phyloP scores from a whole-genome alignment of 2,888 invertebrate species.

The Punctoribates punctum region DNA sequence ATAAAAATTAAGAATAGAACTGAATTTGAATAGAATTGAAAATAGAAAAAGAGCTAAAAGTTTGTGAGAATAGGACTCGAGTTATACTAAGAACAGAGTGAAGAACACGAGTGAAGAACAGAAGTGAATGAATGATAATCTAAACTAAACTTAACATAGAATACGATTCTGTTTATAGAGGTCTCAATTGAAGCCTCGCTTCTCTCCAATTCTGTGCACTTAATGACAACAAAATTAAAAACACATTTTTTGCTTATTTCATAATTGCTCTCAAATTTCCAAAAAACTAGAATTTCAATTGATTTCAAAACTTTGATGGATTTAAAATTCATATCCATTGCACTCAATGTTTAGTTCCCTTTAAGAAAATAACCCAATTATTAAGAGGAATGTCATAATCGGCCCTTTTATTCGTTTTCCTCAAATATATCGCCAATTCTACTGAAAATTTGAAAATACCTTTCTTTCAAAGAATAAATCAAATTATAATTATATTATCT shows the following conservation, averaged over 20 bases:
- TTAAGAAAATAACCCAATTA: too few relatives aligned
- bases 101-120: background rate
- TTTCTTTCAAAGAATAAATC: too few relatives aligned
- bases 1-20: background rate
- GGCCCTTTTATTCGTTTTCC: too few relatives aligned
- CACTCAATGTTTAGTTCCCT: too few relatives aligned
- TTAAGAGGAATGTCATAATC: too few relatives aligned
- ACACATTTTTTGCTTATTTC: background rate
- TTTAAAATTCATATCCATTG: too few relatives aligned
- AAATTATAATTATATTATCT: too few relatives aligned
- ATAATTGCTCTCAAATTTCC: background rate
- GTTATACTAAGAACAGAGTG: background rate
- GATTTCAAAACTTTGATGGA: too few relatives aligned
- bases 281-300: too few relatives aligned
- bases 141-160: constrained; percentile 26
- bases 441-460: too few relatives aligned
- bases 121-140: constrained; percentile 11
- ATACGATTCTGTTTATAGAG: constrained; percentile 21
- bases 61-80: background rate
- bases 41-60: background rate
- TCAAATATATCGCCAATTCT: too few relatives aligned
- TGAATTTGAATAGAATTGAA: background rate
- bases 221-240: background rate
- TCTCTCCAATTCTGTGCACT: background rate
- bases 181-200: background rate